Base-by-base conservation (phyloP, 2,797 vertebrate genomes). In the Neostethus bicornis region DNA sequence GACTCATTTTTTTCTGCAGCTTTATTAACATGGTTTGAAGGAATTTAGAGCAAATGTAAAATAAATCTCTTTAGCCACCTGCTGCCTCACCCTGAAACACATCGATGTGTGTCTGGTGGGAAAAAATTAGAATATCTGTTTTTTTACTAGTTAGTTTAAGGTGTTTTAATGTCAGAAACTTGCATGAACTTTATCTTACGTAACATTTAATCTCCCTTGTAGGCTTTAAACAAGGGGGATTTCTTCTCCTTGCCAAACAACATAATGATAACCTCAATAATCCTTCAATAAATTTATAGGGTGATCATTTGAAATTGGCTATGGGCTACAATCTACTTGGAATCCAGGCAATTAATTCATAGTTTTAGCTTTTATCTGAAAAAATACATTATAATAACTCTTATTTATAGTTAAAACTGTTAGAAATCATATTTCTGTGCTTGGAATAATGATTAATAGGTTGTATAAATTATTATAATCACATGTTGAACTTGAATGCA, bases 141-240 rank as follows among this genome's bases (percentile, higher is more conserved):
- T 37, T 11, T 10, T 10, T 1, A 19, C 19, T 1, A 19, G 19
- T 10, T 9, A 7, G 4, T 17, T 16, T 17, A 39, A 39, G 11
- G 11, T 39, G 13, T 63, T 10, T 13, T 56, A 45, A 24, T 20
- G 37, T 16, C 20, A 51, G 10, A 8, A 3, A 1, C 29, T 13
- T n/a, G 26, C 11, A 19, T 16, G 29, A 61, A 28, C n/a, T 10
- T 11, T 28, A 26, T 28, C 28, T 9, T 48, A 42, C 28, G 16
- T 37, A 10, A 35, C 31, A 28, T 29, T 12, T 17, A 7, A 29
- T 26, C 25, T 26, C 25, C 11, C 21, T 19, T 32, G 28, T 37
- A 51, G 7, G n/a, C 24, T 61, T 50, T 11, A 61, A 45, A 54
- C 44, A 70, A 6, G 52, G 42, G 50, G 39, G 0, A 41, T n/a